A percentile compares a stretch with the other conserved stretches of the same genome.
Conservation (phyloP, 2,797 vertebrate species). For the Triplophysa bombifrons region DNA sequence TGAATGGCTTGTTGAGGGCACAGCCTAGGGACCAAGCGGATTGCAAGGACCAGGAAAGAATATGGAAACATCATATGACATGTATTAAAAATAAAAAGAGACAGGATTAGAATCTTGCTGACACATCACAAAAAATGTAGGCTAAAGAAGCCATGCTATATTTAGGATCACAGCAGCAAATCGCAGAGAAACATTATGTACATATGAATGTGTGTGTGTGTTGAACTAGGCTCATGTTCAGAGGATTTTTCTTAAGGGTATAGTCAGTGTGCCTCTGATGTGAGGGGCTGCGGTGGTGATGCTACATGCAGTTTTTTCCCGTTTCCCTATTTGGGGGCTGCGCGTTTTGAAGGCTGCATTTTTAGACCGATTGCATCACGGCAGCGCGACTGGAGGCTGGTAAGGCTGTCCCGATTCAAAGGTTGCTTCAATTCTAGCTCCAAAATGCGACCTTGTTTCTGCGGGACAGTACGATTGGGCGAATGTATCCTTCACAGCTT, state of each 20-base stretch:
- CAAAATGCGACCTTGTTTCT: too few species aligned
- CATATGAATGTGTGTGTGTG: background rate
- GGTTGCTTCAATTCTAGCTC: too few species aligned
- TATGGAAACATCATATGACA: slow-evolving; percentile 36
- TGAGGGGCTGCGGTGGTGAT: background rate
- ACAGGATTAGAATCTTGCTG: background rate
- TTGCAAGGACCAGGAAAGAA: slow-evolving; percentile 30
- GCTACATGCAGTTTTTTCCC: slow-evolving; percentile 8
- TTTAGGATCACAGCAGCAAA: slow-evolving; percentile 20
- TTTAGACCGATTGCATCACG: too few species aligned
- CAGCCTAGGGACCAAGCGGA: slow-evolving; percentile 36
- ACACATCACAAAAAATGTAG: background rate
- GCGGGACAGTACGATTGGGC: too few species aligned
- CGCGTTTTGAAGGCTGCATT: too few species aligned
- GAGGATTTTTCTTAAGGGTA: slow-evolving; percentile 28
- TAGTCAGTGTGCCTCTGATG: slow-evolving; percentile 8
- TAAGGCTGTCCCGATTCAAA: too few species aligned
- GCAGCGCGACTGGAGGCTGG: too few species aligned
- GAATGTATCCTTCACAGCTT: too few species aligned
- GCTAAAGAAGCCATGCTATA: slow-evolving; percentile 9
- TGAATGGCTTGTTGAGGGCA: background rate
- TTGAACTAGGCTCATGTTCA: background rate
- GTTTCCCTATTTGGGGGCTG: background rate
- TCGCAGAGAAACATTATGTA: background rate
- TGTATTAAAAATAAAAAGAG: slow-evolving; percentile 38